Evolutionary conservation across 2,113 vertebrate genomes (phyloP), one percentile per base, ranked within the genome.

Genomic region (Cettia cetti): DNA sequence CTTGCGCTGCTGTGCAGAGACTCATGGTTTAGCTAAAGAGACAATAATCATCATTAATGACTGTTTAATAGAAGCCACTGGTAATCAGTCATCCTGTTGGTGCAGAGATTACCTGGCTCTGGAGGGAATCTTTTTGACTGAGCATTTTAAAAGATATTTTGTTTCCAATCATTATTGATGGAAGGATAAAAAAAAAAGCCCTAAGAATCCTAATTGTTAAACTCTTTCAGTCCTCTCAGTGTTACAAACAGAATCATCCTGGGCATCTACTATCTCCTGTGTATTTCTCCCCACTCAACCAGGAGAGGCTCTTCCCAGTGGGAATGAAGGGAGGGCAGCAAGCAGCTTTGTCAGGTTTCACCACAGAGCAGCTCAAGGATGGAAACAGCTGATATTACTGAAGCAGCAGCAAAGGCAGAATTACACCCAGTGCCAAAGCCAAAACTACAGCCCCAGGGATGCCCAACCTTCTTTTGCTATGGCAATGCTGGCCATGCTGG

Each of bases 11-110:
- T 4, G 2, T 18, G 37, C 86, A 88, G 85, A 88, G 88, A 35
- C 69, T 92, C 49, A 3, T 5, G 18, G 79, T 95, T 96, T 95
- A 95, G 80, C 49, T 84, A 75, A 92, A 64, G 86, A 86, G 86
- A 95, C 92, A 97, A 94, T 86, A 94, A 95, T 84, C 65, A 96
- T 89, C 88, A 96, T 90, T 94, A 96, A 94, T 94, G 92, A 61
- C 88, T 96, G 49, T 78, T 96, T 96, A 96, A 95, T 92, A 95
- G 90, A 78, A 95, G 76, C 19, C 9, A 14, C 69, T 13, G 6
- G 79, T 96, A 92, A 97, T 93, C 92, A 94, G 80, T 95, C 93
- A 95, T 94, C 86, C 86, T 89, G 40, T 91, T 93, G 93, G 84
- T 50, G 85, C 10, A 39, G 90, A 93, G 93, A 92, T 94, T 95